Conservation (phyloP, 2,113 vertebrate genomes). For the Tupaia tana region DNA sequence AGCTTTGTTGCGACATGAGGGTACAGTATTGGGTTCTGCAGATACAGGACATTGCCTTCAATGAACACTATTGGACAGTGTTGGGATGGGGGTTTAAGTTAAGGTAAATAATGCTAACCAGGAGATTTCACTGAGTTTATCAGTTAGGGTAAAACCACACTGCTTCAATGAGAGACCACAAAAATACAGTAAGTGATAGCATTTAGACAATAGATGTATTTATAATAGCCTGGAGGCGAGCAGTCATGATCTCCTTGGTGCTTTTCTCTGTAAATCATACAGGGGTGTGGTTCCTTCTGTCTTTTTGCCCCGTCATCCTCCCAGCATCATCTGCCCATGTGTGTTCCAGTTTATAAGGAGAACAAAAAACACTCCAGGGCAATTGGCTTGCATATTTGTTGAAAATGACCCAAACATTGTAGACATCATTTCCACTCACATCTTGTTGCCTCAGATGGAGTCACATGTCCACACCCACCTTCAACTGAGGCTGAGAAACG, state of each 20-base stretch:
- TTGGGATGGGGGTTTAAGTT: neutral
- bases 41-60: neutral
- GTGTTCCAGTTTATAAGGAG: neutral
- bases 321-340: accelerated
- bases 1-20: neutral
- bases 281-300: neutral
- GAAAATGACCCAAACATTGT: neutral
- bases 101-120: neutral
- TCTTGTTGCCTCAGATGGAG: neutral
- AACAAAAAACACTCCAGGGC: neutral
- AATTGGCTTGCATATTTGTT: neutral
- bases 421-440: neutral
- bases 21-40: neutral
- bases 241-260: neutral
- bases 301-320: neutral
- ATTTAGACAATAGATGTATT: neutral
- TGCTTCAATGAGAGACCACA: neutral
- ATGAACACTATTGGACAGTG: neutral
- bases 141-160: neutral
- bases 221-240: neutral
- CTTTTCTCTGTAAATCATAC: neutral
- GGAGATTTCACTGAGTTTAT: neutral
- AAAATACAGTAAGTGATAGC: neutral
- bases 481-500: neutral
- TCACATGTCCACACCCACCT: neutral